phyloP scores from a whole-genome alignment of 2,797 vertebrate genomes.

The Fratercula arctica region DNA sequence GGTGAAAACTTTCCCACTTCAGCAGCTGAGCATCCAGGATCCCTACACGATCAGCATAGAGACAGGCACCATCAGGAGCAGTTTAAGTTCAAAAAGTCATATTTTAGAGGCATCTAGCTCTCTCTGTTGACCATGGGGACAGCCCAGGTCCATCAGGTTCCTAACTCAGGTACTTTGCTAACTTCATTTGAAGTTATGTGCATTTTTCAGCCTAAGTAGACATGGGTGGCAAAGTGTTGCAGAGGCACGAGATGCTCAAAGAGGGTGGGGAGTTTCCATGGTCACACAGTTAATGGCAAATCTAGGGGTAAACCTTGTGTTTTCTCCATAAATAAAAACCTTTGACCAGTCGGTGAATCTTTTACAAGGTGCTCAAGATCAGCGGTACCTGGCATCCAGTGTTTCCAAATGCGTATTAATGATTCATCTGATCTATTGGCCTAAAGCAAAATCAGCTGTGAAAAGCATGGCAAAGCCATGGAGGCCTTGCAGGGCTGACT shows the following conservation, averaged over 20 bases:
- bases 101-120: background rate
- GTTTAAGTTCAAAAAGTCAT: background rate
- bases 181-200: background rate
- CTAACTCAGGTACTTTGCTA: background rate
- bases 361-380: constrained; percentile 41
- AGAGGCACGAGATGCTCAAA: background rate
- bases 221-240: background rate
- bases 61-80: background rate
- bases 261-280: background rate
- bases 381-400: background rate
- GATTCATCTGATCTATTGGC: constrained; percentile 57
- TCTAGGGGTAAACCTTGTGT: constrained; percentile 21
- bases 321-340: constrained; percentile 24
- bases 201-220: background rate
- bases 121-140: background rate
- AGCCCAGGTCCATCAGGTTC: background rate
- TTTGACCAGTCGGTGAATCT: constrained; percentile 36
- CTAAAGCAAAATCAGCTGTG: constrained; percentile 25
- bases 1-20: background rate
- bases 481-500: background rate
- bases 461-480: constrained; percentile 6
- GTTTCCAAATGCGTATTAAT: constrained; percentile 52
- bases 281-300: constrained; percentile 47
- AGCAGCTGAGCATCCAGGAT: background rate
- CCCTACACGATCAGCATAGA: background rate